Evolutionary conservation across 2,797 vertebrate genomes (phyloP).

Genomic region (Paratrypauchen microcephalus): DNA sequence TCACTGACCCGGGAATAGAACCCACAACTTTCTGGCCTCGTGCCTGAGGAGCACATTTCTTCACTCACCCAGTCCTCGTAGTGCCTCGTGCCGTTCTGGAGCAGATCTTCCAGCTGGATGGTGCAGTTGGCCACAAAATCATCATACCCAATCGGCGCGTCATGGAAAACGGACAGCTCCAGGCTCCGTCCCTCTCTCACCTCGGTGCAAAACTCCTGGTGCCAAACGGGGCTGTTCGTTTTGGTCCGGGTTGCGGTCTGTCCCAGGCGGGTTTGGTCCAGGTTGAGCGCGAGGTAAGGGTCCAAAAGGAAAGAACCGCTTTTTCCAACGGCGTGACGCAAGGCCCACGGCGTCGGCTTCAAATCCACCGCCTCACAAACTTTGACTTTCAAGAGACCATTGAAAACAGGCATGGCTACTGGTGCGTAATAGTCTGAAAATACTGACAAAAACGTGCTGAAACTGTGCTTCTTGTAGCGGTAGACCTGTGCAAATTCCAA

Average conservation of each 20-base stretch:
- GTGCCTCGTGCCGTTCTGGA: slow-evolving; percentile 98
- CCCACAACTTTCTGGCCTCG: no score
- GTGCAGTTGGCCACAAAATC: slow-evolving; percentile 99
- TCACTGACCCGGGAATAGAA: no score
- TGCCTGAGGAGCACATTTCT: neutral
- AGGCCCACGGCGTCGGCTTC: slow-evolving; percentile 97
- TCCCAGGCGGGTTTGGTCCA: slow-evolving; percentile 95
- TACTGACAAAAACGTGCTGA: neutral
- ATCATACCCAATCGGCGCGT: slow-evolving; percentile 97
- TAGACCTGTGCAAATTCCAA: neutral
- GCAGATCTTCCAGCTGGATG: slow-evolving; percentile 98
- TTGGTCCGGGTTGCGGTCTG: slow-evolving; percentile 96
- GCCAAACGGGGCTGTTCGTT: slow-evolving; percentile 97
- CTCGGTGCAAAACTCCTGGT: slow-evolving; percentile 97
- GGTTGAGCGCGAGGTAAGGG: slow-evolving; percentile 97
- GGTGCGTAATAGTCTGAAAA: neutral
- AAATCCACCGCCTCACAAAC: slow-evolving; percentile 97
- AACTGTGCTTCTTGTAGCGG: neutral
- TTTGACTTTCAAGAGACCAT: slow-evolving; percentile 96
- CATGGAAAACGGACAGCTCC: slow-evolving; percentile 97
- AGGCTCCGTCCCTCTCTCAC: slow-evolving; percentile 94
- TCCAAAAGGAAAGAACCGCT: slow-evolving; percentile 96
- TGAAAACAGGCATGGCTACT: slow-evolving; percentile 96
- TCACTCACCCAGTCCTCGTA: slow-evolving; percentile 97
- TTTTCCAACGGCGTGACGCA: slow-evolving; percentile 95